Base-by-base conservation (phyloP, 1,140 invertebrate genomes). In the Drosophila pectinifera region DNA sequence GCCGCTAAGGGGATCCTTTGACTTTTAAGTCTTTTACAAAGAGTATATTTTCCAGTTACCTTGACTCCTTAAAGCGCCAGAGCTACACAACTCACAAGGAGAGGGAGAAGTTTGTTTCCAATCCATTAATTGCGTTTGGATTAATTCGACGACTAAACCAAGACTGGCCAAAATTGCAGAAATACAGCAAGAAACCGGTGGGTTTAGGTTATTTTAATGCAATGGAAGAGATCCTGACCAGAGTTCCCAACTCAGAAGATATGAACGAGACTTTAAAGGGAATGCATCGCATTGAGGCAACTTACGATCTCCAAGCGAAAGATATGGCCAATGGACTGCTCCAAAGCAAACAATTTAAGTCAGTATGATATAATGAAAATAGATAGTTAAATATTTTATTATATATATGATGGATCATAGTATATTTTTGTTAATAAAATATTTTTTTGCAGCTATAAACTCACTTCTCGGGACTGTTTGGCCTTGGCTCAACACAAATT, bases 221-320 rank as follows among this genome's bases (percentile, higher is more conserved):
- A 82, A 94, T 97, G 79, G 95, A 95, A 13, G 93, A 93, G 68
- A 94, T 94, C 22, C 94, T 95, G 34, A 93, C 93, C 45, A 95
- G 96, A 91, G 97, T 97, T 89, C 97, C 97, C 0, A 94, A 95
- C 1, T 94, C 96, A 55, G 96, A 97, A 91, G 98, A 99, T 93
- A 93, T 99, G 58, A 95, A 95, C 78, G 98, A 98, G 6, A 98
- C 98, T 5, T 97, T 98, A 6, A 95, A 96, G 34, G 98, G 97
- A 26, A 94, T 99, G 39, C 96, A 97, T 72, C 94, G 98, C 56
- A 94, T 99, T 14, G 98, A 99, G 92, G 97, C 98, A 86, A 99
- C 98, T 1, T 99, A 99, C 92, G 95, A 96, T 64, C 93, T 99
- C 7, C 95, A 98, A 43, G 97, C 98, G 4, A 93, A 94, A 2